phyloP scores from a whole-genome alignment of 2,888 invertebrate genomes.

The Troglohyphantes excavatus region DNA sequence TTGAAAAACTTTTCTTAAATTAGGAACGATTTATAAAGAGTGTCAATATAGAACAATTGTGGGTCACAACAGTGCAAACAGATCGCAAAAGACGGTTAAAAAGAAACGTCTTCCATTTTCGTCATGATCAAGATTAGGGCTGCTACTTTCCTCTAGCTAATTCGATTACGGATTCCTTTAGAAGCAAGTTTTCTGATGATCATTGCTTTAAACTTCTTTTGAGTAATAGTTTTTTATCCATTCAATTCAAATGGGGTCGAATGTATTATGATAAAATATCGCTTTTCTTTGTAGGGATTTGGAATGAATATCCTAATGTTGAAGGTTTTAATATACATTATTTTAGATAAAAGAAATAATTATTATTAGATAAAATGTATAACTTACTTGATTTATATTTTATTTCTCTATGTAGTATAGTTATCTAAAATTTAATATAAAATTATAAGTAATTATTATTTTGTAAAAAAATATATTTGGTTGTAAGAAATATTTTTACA shows the following conservation, averaged over 20 bases:
- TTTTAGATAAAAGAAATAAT: too few relatives aligned
- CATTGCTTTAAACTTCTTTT: background rate
- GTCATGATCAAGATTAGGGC: slow-evolving; percentile 7
- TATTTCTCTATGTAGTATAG: too few relatives aligned
- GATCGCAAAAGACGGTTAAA: background rate
- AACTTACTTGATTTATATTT: too few relatives aligned
- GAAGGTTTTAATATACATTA: too few relatives aligned
- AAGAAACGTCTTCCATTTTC: slow-evolving; percentile 19
- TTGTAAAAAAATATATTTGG: too few relatives aligned
- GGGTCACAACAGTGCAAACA: slow-evolving; percentile 21
- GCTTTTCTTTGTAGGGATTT: too few relatives aligned
- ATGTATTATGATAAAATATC: background rate
- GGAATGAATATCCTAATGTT: too few relatives aligned
- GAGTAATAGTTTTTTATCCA: background rate
- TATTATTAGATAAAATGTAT: too few relatives aligned
- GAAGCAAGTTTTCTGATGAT: background rate
- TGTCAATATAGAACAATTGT: slow-evolving; percentile 49
- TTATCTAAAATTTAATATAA: too few relatives aligned
- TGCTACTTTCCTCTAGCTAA: background rate
- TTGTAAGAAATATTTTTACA: too few relatives aligned
- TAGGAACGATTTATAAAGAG: background rate
- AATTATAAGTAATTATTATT: too few relatives aligned
- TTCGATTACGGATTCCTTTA: background rate
- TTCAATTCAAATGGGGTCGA: background rate
- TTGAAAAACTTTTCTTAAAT: background rate